Base-by-base conservation (phyloP, 2,888 invertebrate species). In the Ischnura elegans region DNA sequence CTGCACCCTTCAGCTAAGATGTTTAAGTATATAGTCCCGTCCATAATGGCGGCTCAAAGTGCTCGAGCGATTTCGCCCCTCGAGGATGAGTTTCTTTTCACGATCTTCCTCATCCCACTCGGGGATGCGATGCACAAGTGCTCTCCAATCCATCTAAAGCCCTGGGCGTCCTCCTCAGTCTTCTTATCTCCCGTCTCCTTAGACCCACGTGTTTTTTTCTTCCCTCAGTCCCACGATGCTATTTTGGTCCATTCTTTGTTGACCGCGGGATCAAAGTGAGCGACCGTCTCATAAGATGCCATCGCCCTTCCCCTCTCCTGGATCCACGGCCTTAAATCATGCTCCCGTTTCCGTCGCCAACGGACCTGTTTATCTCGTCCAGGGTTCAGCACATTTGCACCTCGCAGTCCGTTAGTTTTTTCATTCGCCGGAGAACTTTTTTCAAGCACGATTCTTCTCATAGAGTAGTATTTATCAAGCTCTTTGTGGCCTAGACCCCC, bases 221-320 rank as follows among this genome's bases (percentile, higher is more conserved):
- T 61, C 61, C 61, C 19, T n/a, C n/a, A 25, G 61, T 21, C 2
- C 61, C 61, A 61, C 61, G 61, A 61, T 61, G 61, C 61, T 61
- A 61, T 61, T 61, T 61, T 61, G 25, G 61, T 61, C 61, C 61
- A 61, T 61, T 61, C 61, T 61, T 61, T 61, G 61, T 61, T 61
- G 61, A 61, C 61, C 61, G 61, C n/a, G 61, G 61, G 61, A 61
- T 61, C 61, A 61, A 61, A 61, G 61, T 61, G 8, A 61, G 25
- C 61, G 61, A n/a, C 61, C 25, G 61, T 61, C 61, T 61, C 61
- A 61, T 61, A 21, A 61, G 61, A 61, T 61, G 61, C 61, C 25
- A 61, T 61, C 61, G n/a, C 25, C 21, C 25, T 61, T 6, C 19
- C 61, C 61, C 25, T 10, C 61, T 25, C n/a, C 61, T 61, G 61